These are phyloP conservation scores for Halichoeres trimaculatus DNA, from an alignment of 2,113 vertebrate genomes.

Conservation along the genomic window DNA sequence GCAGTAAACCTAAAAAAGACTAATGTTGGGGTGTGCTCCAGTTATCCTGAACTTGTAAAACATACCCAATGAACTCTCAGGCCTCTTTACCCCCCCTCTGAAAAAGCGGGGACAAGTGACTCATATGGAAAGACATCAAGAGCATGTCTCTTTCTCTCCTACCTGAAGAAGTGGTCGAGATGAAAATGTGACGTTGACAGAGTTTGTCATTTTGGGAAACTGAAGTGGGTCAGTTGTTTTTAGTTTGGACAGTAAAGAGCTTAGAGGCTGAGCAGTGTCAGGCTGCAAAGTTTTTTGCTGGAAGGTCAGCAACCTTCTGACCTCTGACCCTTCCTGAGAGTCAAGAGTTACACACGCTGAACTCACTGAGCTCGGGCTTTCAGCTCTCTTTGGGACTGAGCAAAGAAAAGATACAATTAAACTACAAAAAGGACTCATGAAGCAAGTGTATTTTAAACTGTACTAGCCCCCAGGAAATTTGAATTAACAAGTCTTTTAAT, in stretches of 20 bases:
- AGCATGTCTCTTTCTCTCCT: too few relatives aligned
- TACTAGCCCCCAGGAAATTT: too few relatives aligned
- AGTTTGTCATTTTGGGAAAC: background rate
- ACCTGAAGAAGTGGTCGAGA: background rate
- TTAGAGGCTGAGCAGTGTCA: slow-evolving; percentile 12
- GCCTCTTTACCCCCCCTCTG: background rate
- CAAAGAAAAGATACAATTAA: too few relatives aligned
- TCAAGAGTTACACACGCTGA: slow-evolving; percentile 1
- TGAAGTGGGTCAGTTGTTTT: slow-evolving; percentile 38
- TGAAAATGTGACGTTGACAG: background rate
- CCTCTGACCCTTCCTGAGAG: slow-evolving; percentile 10
- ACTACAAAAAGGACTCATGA: too few relatives aligned
- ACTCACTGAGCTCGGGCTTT: background rate
- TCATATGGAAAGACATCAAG: background rate
- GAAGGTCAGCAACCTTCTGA: slow-evolving; percentile 2
- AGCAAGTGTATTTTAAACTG: too few relatives aligned
- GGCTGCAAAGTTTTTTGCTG: slow-evolving; percentile 9
- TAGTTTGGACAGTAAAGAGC: slow-evolving; percentile 7
- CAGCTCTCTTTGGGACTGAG: too few relatives aligned
- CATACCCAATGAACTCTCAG: background rate
- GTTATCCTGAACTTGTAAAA: background rate
- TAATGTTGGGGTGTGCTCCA: background rate
- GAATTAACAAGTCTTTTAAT: too few relatives aligned
- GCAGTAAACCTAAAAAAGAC: background rate
- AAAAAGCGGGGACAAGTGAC: background rate